Evolutionary conservation across 2,888 invertebrate species (phyloP), one percentile per base, ranked within the genome.

Genomic region (Dynastes maya): DNA sequence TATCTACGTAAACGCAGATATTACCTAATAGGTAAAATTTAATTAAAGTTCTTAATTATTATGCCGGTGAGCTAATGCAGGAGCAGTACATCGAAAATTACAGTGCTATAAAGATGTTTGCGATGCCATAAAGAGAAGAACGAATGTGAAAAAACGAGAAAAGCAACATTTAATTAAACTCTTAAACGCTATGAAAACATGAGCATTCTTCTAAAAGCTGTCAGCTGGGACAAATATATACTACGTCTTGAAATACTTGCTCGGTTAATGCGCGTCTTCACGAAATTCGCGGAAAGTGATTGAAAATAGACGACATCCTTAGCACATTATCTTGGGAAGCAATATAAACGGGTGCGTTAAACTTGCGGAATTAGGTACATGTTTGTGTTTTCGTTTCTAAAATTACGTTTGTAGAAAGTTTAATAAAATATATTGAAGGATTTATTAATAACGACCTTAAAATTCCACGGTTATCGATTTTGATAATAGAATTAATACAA

Each of bases 21-120:
- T 58, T 72, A 37, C 72, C 72, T 72, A 72, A 72, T 72, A 40
- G n/a, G 55, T 32, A 58, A 72, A 72, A 58, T 72, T 72, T 72
- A 72, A 72, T 72, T 72, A 72, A 58, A 72, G 58, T 40, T 58
- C 71, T 71, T 58, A 55, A 72, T 72, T 72, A 72, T 72, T 58
- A 58, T 40, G 58, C 53, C 13, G 40, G 58, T 51, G 37, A 40
- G 72, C 51, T 72, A 72, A 72, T 32, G 58, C 58, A 72, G 72
- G 9, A 55, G 58, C 37, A 58, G 72, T 72, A 72, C 72, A 51
- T 68, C 68, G 72, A 72, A 72, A 70, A 72, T 72, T 72, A 58
- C 58, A 72, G 29, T 16, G 72, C 55, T 40, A 72, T 72, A 72
- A 72, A 72, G 71, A 58, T 58, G 72, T 72, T 72, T 72, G 58